These are phyloP conservation scores for Pseudorasbora parva DNA, from an alignment of 2,113 vertebrate genomes.

Conservation along the genomic window DNA sequence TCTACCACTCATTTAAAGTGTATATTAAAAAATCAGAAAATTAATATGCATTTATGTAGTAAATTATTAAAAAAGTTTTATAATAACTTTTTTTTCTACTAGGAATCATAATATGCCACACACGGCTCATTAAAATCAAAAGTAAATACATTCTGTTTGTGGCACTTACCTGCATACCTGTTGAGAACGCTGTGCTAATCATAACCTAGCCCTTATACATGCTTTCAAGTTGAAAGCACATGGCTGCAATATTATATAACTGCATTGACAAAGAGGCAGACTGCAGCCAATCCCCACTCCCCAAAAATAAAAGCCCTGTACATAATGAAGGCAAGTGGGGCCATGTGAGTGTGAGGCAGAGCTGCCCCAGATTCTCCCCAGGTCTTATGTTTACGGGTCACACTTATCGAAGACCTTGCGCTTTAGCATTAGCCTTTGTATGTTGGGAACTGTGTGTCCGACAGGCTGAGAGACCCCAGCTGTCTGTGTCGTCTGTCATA, in stretches of 20 bases:
- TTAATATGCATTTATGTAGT: not conserved
- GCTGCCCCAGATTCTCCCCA: constrained; percentile 73
- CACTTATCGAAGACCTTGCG: constrained; percentile 62
- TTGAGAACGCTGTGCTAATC: constrained; percentile 27
- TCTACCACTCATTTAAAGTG: not conserved
- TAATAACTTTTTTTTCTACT: not conserved
- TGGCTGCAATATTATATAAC: constrained; percentile 70
- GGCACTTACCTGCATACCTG: not conserved
- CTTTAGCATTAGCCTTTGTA: constrained; percentile 24
- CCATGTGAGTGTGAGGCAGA: constrained; percentile 45
- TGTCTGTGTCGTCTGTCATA: not conserved
- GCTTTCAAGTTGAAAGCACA: constrained; percentile 67
- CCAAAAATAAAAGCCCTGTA: constrained; percentile 64
- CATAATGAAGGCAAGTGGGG: constrained; percentile 71
- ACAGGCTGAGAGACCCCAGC: constrained; percentile 15
- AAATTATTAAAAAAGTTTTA: not conserved
- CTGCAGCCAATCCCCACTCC: constrained; percentile 49
- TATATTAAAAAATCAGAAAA: not conserved
- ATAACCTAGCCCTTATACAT: constrained; percentile 54
- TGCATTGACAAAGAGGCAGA: constrained; percentile 68
- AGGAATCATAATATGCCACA: not conserved
- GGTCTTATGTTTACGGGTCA: constrained; percentile 64
- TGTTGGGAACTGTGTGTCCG: constrained; percentile 51
- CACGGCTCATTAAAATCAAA: constrained; percentile 2
- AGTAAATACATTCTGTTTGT: not conserved